Evolutionary conservation across 1,140 invertebrate species (phyloP), one percentile per base, ranked within the genome.

Genomic region (Cyclargus thomasi): DNA sequence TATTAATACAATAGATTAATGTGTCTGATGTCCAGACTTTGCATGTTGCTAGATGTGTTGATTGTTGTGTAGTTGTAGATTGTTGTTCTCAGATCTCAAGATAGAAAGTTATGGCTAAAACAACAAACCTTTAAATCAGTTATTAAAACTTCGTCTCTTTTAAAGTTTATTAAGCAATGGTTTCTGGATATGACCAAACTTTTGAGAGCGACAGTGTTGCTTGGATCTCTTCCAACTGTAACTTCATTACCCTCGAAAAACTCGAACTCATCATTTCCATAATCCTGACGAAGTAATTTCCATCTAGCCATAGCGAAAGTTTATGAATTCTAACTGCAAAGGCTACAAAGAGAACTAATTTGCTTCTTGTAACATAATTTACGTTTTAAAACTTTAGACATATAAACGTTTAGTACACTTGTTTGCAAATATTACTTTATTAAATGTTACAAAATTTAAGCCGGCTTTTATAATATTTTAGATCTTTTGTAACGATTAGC

Each of bases 161-260:
- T 74, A n/a, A 85, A 71, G 62, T 75, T 69, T 21, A 89, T 71
- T 59, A 85, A 59, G 72, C 86, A 88, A 57, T 89, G 86, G 66
- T 85, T 79, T 74, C 84, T 76, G 10, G 86, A 90, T 74, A 90
- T 76, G 21, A 85, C 81, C 67, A 82, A 72, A 71, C 84, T 90
- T 29, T 78, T 74, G 35, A 90, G 71, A 47, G 72, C 74, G 74
- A 90, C 78, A 17, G 68, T 80, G 71, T 88, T 90, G 21, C 80
- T 70, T 5, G 70, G 55, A 39, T 79, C 81, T 74, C 85, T 73
- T 29, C 86, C 86, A 18, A 90, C 73, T 21, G 81, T 81, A 20
- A 85, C 69, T 70, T 81, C 76, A 53, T 82, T 79, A 8, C 77
- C 82, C 72, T 83, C 79, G 11, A 64, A 55, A 20, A 88, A 72